Percentiles rank a stretch among this genome's conserved stretches.
phyloP scores from a whole-genome alignment of 2,888 invertebrate genomes.

The Ceramica pisi region DNA sequence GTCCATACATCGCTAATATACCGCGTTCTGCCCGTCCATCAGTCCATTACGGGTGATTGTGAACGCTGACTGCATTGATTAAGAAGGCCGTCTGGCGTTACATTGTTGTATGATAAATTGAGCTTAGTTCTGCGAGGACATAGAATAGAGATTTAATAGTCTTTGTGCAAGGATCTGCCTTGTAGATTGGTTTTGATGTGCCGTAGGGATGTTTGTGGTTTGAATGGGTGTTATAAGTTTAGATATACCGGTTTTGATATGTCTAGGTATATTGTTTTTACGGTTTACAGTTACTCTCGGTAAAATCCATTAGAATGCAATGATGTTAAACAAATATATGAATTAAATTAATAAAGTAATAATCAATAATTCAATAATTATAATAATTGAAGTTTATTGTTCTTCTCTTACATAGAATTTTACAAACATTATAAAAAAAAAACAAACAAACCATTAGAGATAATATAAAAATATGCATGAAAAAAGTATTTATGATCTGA shows the following conservation, averaged over 20 bases:
- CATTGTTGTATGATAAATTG: constrained; percentile 73
- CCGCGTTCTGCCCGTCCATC: constrained; percentile 79
- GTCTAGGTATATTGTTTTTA: background rate
- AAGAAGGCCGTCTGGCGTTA: constrained; percentile 77
- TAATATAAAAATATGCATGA: no score
- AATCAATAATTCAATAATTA: no score
- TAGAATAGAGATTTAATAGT: no score
- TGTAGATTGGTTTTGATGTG: constrained; percentile 43
- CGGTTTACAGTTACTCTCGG: background rate
- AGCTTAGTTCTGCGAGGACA: constrained; percentile 47
- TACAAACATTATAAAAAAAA: no score
- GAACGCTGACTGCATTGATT: constrained; percentile 84
- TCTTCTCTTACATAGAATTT: no score
- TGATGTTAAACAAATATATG: background rate
- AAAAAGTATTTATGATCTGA: no score
- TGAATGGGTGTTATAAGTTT: background rate
- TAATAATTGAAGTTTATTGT: no score
- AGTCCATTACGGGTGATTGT: constrained; percentile 86
- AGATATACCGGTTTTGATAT: background rate
- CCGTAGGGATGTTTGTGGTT: constrained; percentile 9
- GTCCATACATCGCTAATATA: constrained; percentile 63
- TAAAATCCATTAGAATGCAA: background rate
- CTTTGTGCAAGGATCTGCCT: constrained; percentile 20
- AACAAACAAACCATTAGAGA: no score
- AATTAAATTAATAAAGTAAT: background rate